Conservation (phyloP, 2,888 invertebrate genomes). For the Smittia aterrima region DNA sequence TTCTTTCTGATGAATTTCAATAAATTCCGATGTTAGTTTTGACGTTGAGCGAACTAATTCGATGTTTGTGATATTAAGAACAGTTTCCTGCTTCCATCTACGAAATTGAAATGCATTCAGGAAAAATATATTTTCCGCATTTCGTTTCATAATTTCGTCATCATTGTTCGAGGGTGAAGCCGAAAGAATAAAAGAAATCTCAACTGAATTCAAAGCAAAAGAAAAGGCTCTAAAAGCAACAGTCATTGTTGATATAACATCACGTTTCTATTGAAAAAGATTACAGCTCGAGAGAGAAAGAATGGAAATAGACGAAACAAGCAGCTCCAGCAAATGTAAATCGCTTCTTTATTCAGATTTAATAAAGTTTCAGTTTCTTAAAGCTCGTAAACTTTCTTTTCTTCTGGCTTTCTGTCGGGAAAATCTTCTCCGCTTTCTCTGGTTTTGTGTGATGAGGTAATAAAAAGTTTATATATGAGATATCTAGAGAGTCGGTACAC, state of each 20-base stretch:
- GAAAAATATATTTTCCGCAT: no score
- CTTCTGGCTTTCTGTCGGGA: background rate
- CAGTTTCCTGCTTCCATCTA: no score
- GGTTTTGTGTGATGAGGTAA: background rate
- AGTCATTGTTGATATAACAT: slow-evolving; percentile 34
- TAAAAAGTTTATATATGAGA: background rate
- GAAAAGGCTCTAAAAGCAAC: slow-evolving; percentile 19
- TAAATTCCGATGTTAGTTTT: no score
- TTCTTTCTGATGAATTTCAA: no score
- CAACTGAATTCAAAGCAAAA: no score
- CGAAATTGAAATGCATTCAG: background rate
- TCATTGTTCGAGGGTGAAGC: no score
- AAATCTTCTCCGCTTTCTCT: background rate
- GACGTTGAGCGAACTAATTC: no score
- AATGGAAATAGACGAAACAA: background rate
- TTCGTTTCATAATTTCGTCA: no score
- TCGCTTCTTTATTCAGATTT: background rate
- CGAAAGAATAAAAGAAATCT: no score
- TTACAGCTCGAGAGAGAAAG: background rate
- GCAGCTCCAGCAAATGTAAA: background rate
- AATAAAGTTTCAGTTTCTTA: no score
- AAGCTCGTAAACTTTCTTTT: background rate
- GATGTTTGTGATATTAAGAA: no score
- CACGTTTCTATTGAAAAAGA: slow-evolving; percentile 12
- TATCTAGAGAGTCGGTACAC: background rate